Conservation (phyloP, 2,888 invertebrate species). For the Magallana nippona region DNA sequence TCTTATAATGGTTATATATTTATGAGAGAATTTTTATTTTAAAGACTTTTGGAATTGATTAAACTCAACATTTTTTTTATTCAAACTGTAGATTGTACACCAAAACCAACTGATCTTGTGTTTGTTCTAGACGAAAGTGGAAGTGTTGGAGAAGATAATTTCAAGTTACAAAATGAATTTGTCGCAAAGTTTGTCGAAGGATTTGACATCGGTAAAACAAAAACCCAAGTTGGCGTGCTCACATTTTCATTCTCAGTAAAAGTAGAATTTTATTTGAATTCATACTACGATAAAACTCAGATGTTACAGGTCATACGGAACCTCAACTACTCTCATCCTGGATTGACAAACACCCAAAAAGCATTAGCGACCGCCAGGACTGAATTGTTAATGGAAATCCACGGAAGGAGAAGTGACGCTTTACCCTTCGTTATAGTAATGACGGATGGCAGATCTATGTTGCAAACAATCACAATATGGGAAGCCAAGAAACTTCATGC, state of each 20-base stretch:
- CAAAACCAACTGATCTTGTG: conserved; percentile 17
- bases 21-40: no score
- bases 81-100: conserved; percentile 12
- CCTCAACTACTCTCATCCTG: conserved; percentile 10
- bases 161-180: conserved; percentile 13
- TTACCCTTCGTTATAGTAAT: background rate
- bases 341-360: background rate
- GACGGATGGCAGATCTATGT: conserved; percentile 14
- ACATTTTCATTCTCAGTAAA: background rate
- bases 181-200: conserved; percentile 32
- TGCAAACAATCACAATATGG: background rate
- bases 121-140: conserved; percentile 35
- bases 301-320: background rate
- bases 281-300: background rate
- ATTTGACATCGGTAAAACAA: background rate
- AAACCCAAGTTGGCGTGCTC: background rate
- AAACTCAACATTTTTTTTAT: no score
- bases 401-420: background rate
- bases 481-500: background rate
- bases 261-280: background rate
- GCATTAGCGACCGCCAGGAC: background rate
- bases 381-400: background rate
- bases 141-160: background rate
- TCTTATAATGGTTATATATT: no score
- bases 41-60: no score